Conservation (phyloP, 2,113 vertebrate species). For the Bufo gargarizans region DNA sequence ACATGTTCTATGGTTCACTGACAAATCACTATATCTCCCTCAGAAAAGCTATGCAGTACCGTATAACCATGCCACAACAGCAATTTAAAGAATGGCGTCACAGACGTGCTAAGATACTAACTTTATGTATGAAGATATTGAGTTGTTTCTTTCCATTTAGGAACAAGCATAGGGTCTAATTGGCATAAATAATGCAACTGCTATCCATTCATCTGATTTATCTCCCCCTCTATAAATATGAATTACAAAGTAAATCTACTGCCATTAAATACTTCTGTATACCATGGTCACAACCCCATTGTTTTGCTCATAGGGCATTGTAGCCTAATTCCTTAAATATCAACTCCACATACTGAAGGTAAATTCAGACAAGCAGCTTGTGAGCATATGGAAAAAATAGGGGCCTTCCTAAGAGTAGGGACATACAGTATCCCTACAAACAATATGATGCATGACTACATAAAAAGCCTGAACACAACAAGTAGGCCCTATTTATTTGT, state of each 20-base stretch:
- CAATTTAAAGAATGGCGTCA: background rate
- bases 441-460: background rate
- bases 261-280: background rate
- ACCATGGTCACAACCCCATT: background rate
- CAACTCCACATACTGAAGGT: background rate
- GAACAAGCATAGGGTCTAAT: slow-evolving; percentile 15
- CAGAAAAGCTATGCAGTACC: background rate
- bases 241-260: background rate
- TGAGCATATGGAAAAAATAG: background rate
- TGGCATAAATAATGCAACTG: background rate
- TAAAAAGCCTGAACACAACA: background rate
- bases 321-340: background rate
- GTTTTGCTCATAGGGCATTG: background rate
- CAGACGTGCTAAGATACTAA: background rate
- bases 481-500: background rate
- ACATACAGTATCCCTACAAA: background rate
- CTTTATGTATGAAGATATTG: background rate
- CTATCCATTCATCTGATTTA: background rate
- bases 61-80: background rate
- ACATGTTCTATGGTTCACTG: slow-evolving; percentile 13
- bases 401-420: background rate
- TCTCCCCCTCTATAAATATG: background rate
- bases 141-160: slow-evolving; percentile 16
- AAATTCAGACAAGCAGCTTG: background rate
- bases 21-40: background rate